Conservation (phyloP, 2,113 vertebrate species). For the Columbina picui region DNA sequence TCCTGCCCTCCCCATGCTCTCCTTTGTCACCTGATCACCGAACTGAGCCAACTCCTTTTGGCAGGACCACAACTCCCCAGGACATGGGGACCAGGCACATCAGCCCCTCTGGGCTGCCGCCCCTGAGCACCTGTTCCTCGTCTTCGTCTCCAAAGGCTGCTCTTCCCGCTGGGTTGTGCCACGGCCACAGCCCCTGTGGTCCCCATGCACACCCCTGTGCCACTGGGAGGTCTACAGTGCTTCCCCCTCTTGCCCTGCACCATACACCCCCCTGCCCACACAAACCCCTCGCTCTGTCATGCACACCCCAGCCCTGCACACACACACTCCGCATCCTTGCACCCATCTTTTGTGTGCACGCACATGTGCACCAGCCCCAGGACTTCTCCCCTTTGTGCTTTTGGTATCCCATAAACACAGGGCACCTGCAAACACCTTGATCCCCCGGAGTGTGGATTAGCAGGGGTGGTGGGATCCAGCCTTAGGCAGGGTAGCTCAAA, state of each 20-base stretch:
- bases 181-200: fast-evolving
- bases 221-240: neutral
- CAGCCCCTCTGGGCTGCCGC: neutral
- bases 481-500: neutral
- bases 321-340: neutral
- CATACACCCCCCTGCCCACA: too few relatives aligned
- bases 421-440: neutral
- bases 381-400: neutral
- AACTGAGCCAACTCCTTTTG: neutral
- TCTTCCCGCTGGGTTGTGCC: neutral
- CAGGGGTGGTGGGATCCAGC: neutral
- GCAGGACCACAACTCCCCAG: fast-evolving
- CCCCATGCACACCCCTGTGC: fast-evolving
- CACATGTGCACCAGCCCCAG: neutral
- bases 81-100: neutral
- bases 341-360: neutral
- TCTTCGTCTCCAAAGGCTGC: neutral
- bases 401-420: neutral
- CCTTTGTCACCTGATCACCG: neutral
- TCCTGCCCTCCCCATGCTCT: neutral
- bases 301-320: neutral
- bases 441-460: neutral
- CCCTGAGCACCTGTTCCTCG: neutral
- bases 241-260: neutral
- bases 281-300: fast-evolving